These are phyloP conservation scores for Alligator mississippiensis DNA, from an alignment of 2,113 vertebrate genomes.

Conservation along the genomic window DNA sequence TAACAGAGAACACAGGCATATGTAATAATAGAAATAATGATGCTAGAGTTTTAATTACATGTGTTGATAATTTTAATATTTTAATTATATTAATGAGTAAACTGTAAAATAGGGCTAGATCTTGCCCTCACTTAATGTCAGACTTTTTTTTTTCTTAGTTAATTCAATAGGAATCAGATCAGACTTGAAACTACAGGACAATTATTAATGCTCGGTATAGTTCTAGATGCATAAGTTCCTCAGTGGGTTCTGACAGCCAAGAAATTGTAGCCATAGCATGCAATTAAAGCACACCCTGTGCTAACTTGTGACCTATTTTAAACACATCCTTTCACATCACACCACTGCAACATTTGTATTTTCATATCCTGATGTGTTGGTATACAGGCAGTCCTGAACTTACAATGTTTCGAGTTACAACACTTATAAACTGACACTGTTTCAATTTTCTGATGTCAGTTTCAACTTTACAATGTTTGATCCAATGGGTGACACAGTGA, in stretches of 20 bases:
- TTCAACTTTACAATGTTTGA: too few relatives aligned
- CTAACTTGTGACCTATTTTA: background rate
- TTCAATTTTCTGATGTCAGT: too few relatives aligned
- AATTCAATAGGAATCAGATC: background rate
- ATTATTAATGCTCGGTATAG: background rate
- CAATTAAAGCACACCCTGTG: background rate
- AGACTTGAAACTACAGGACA: background rate
- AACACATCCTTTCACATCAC: background rate
- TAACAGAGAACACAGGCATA: too few relatives aligned
- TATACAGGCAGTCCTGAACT: too few relatives aligned
- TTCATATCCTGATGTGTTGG: slow-evolving; percentile 29
- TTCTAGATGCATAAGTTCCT: background rate
- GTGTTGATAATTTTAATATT: background rate
- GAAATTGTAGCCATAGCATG: background rate
- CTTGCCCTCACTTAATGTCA: background rate
- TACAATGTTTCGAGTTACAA: too few relatives aligned
- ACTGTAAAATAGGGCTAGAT: background rate
- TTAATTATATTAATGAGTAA: background rate
- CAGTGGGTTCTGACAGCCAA: background rate
- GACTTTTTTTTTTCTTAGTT: background rate
- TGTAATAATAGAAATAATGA: background rate
- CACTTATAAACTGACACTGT: too few relatives aligned
- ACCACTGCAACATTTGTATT: slow-evolving; percentile 23
- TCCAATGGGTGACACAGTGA: too few relatives aligned
- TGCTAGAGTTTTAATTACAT: background rate